These are phyloP conservation scores for Amphiura filiformis DNA, from an alignment of 35 echinoderm and acorn worm species.

Conservation along the genomic window DNA sequence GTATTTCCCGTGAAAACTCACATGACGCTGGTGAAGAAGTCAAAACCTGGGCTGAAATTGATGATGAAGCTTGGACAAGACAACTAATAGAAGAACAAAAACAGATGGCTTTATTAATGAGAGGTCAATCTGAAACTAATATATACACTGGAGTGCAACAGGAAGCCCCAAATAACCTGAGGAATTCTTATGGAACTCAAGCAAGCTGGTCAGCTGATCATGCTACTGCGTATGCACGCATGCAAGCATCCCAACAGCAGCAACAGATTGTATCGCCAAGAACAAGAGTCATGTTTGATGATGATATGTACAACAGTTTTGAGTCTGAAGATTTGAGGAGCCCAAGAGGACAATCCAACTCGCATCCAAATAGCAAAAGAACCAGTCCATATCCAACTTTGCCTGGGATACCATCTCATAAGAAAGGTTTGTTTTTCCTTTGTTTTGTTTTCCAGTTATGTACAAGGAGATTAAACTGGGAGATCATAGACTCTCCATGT, in stretches of 20 bases:
- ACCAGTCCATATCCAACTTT: constrained; percentile 64
- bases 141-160: constrained; percentile 31
- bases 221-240: constrained; percentile 73
- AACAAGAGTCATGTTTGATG: not conserved
- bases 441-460: no score
- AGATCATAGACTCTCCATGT: no score
- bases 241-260: constrained; percentile 30
- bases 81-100: constrained; percentile 54
- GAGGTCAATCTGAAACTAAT: constrained; percentile 74
- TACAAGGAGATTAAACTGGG: no score
- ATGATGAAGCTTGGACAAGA: constrained; percentile 57
- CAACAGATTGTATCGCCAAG: constrained; percentile 12
- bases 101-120: constrained; percentile 42
- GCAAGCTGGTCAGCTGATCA: constrained; percentile 87
- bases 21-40: constrained; percentile 20
- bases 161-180: not conserved
- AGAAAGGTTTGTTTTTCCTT: no score
- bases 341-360: constrained; percentile 45
- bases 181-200: constrained; percentile 13
- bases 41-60: constrained; percentile 18
- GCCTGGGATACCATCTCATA: constrained; percentile 56
- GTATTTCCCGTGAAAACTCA: constrained; percentile 77
- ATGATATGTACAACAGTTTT: constrained; percentile 7
- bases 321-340: constrained; percentile 15
- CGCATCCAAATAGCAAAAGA: constrained; percentile 48